phyloP scores from a whole-genome alignment of 2,888 invertebrate genomes.

The Odontocolon sp. region DNA sequence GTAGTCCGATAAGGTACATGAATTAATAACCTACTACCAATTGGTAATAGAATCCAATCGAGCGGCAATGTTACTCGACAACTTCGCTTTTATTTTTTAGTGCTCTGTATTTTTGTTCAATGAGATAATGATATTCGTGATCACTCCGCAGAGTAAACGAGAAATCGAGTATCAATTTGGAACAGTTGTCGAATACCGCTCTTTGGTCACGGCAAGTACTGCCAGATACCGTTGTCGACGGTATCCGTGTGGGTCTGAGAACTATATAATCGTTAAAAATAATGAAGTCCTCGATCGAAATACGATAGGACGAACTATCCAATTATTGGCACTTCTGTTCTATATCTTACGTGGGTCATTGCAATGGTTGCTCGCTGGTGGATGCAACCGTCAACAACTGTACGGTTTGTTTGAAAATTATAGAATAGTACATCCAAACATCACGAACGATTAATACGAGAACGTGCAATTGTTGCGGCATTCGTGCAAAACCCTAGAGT shows the following conservation, averaged over 20 bases:
- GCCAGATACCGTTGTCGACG: background rate
- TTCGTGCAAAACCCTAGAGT: background rate
- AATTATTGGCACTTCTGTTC: no score
- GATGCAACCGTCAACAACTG: no score
- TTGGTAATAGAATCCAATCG: constrained; percentile 29
- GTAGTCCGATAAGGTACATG: background rate
- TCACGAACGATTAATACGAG: constrained; percentile 15
- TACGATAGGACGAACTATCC: background rate
- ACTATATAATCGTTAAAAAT: constrained; percentile 7
- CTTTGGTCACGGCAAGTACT: constrained; percentile 1
- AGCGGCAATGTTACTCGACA: background rate
- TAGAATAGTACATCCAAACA: constrained; percentile 5
- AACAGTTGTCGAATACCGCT: background rate
- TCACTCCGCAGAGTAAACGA: background rate
- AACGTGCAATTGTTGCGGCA: constrained; percentile 1
- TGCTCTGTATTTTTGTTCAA: background rate
- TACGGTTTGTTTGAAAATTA: no score
- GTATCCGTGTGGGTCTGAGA: background rate
- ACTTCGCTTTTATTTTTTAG: background rate
- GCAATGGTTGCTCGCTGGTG: no score
- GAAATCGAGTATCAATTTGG: background rate
- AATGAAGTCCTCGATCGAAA: background rate
- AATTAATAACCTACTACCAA: constrained; percentile 23
- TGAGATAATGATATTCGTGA: constrained; percentile 6
- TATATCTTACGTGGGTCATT: no score